Conservation (phyloP, 2,888 invertebrate species). For the Amblyteles armatorius region DNA sequence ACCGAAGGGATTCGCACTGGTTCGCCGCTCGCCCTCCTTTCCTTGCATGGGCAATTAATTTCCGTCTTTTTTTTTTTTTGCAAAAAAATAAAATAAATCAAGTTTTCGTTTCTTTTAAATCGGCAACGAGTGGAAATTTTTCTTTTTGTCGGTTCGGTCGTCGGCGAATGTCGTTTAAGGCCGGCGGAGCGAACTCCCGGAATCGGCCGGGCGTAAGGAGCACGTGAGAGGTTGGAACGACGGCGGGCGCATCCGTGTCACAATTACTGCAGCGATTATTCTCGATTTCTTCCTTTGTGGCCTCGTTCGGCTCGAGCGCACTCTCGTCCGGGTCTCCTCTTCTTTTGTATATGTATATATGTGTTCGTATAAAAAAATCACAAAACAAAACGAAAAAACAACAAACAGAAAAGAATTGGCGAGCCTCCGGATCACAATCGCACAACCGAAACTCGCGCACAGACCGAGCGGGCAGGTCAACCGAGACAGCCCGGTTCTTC, state of each 20-base stretch:
- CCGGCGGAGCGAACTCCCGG: neutral
- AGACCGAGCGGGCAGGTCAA: constrained; percentile 9
- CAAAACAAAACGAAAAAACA: neutral
- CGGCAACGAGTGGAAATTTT: neutral
- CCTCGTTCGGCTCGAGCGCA: constrained; percentile 4
- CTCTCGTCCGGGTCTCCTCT: neutral
- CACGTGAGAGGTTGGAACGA: neutral
- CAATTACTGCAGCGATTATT: constrained; percentile 1
- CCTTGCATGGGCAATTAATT: neutral
- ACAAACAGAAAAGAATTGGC: neutral
- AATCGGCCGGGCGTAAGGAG: neutral
- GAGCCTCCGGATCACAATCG: neutral
- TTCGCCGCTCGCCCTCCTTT: neutral
- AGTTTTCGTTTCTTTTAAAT: too few species aligned
- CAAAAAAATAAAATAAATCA: neutral
- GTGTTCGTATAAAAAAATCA: too few species aligned
- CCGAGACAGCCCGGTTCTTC: constrained; percentile 8
- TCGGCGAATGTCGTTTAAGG: neutral
- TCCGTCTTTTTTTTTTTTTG: neutral
- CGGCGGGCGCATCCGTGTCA: neutral
- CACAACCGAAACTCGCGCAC: constrained; percentile 8
- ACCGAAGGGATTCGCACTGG: neutral
- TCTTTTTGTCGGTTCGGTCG: neutral
- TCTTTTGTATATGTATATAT: neutral
- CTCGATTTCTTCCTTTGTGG: constrained; percentile 3